Conservation (phyloP, 2,113 vertebrate genomes). For the Calypte anna region DNA sequence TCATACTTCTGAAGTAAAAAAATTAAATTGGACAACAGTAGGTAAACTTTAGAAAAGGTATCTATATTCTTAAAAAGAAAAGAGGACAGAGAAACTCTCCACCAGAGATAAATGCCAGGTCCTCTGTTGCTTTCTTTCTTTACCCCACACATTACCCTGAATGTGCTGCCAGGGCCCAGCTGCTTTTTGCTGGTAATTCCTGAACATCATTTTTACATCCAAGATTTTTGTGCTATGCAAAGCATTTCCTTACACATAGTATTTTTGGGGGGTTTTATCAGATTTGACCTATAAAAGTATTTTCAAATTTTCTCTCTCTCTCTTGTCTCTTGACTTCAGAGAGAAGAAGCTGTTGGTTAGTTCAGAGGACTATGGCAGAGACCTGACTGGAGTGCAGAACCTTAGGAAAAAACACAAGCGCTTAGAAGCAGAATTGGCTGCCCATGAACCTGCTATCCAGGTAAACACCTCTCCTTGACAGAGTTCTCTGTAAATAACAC, state of each 20-base stretch:
- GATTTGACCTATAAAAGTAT: background rate
- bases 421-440: conserved; percentile 93
- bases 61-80: background rate
- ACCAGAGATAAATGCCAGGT: background rate
- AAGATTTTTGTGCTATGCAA: background rate
- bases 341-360: conserved; percentile 97
- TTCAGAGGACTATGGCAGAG: conserved; percentile 97
- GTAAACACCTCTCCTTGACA: conserved; percentile 57
- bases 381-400: conserved; percentile 97
- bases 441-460: conserved; percentile 96
- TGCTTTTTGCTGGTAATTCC: background rate
- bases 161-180: background rate
- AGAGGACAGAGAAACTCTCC: background rate
- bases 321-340: conserved; percentile 55
- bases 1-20: background rate
- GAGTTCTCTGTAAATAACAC: background rate
- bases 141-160: background rate
- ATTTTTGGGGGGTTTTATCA: background rate
- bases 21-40: background rate
- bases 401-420: conserved; percentile 98
- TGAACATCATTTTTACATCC: background rate
- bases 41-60: background rate
- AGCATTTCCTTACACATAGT: background rate
- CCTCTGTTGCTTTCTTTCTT: background rate
- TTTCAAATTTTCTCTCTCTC: background rate